Conservation (phyloP, 1,140 invertebrate species). For the Drosophila persimilis region DNA sequence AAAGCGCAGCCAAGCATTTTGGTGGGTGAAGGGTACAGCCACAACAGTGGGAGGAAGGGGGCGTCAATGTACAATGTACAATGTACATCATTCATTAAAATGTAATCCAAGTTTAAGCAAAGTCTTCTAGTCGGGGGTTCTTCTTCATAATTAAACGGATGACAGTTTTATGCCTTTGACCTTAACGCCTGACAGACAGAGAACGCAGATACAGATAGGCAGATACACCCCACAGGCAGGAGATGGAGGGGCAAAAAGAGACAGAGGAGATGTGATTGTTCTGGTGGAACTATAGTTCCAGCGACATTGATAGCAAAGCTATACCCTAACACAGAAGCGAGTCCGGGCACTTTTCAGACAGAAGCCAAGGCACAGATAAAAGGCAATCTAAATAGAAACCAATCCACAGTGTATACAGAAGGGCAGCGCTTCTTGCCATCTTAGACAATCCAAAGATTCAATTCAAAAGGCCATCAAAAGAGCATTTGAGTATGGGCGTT, state of each 20-base stretch:
- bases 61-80: no score
- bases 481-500: no score
- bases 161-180: slow-evolving; percentile 79
- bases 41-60: background rate
- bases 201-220: slow-evolving; percentile 6
- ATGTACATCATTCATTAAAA: slow-evolving; percentile 57
- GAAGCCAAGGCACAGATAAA: no score
- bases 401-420: no score
- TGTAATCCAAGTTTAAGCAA: slow-evolving; percentile 50
- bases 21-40: slow-evolving; percentile 14
- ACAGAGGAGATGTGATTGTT: slow-evolving; percentile 21
- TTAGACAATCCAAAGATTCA: no score
- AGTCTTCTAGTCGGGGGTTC: slow-evolving; percentile 7
- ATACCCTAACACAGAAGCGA: no score
- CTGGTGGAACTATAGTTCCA: slow-evolving; percentile 18
- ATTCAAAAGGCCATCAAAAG: no score
- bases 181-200: slow-evolving; percentile 67
- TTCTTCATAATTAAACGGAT: slow-evolving; percentile 58
- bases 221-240: background rate
- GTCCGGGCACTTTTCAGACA: no score
- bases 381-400: no score
- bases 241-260: no score
- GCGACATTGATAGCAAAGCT: slow-evolving; percentile 25
- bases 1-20: slow-evolving; percentile 65
- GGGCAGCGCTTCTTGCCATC: no score